phyloP scores from a whole-genome alignment of 2,113 vertebrate genomes.

The Cyprinodon tularosa region DNA sequence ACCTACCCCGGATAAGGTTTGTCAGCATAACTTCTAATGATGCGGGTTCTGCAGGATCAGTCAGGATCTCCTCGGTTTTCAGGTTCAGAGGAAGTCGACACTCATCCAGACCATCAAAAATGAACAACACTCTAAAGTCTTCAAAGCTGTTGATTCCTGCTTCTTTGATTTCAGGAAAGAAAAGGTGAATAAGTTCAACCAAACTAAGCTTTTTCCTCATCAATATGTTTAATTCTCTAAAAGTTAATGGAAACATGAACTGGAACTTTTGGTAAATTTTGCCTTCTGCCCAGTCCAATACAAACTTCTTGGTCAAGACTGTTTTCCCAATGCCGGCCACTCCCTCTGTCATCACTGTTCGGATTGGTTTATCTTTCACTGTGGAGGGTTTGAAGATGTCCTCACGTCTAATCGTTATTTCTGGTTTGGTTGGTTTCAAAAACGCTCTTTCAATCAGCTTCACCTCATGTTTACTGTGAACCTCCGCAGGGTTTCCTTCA shows the following conservation, averaged over 20 bases:
- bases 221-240: conserved; percentile 37
- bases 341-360: conserved; percentile 27
- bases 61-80: conserved; percentile 9
- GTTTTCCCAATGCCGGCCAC: conserved; percentile 46
- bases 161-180: conserved; percentile 21
- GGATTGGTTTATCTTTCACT: neutral
- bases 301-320: conserved; percentile 34
- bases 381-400: conserved; percentile 23
- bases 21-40: conserved; percentile 7
- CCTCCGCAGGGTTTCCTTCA: neutral
- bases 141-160: neutral
- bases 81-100: neutral
- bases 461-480: conserved; percentile 50
- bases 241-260: conserved; percentile 34
- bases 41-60: conserved; percentile 10
- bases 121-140: neutral
- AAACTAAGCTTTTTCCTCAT: neutral
- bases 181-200: conserved; percentile 34
- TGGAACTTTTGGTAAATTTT: conserved; percentile 4
- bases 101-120: conserved; percentile 33
- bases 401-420: neutral
- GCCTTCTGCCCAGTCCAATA: conserved; percentile 42
- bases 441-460: conserved; percentile 45
- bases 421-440: conserved; percentile 1
- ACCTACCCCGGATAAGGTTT: neutral